Conservation (phyloP, 2,113 vertebrate species). For the Oceanodroma tethys region DNA sequence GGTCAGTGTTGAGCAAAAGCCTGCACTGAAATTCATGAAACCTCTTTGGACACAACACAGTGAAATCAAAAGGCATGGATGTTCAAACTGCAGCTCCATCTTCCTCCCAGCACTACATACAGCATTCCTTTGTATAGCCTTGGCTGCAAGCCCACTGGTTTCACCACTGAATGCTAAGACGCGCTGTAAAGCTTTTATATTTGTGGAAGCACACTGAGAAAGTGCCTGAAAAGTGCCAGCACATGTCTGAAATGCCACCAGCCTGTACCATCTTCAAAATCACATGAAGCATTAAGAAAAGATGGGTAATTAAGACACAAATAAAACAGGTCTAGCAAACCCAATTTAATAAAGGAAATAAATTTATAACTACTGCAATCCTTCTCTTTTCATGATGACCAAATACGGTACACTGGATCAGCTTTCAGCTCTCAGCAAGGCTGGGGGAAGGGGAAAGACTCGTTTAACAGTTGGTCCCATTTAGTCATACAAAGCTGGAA, state of each 20-base stretch:
- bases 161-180: not conserved
- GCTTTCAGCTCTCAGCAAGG: not conserved
- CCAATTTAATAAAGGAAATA: not conserved
- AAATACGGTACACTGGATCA: not conserved
- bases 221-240: not conserved
- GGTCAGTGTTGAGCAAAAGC: not conserved
- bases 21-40: not conserved
- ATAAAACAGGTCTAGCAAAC: not conserved
- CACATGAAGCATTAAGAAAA: not conserved
- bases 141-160: conserved; percentile 25
- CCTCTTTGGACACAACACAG: not conserved
- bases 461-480: not conserved
- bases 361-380: not conserved
- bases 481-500: not conserved
- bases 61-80: not conserved
- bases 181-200: not conserved
- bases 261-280: not conserved
- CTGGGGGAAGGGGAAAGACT: not conserved
- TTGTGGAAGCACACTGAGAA: not conserved
- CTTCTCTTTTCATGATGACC: not conserved
- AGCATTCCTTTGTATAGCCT: not conserved
- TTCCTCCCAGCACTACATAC: not conserved
- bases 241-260: not conserved
- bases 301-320: not conserved
- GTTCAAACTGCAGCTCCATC: not conserved